Evolutionary conservation across 2,888 invertebrate species (phyloP).

Genomic region (Agonopterix alstromeriana): DNA sequence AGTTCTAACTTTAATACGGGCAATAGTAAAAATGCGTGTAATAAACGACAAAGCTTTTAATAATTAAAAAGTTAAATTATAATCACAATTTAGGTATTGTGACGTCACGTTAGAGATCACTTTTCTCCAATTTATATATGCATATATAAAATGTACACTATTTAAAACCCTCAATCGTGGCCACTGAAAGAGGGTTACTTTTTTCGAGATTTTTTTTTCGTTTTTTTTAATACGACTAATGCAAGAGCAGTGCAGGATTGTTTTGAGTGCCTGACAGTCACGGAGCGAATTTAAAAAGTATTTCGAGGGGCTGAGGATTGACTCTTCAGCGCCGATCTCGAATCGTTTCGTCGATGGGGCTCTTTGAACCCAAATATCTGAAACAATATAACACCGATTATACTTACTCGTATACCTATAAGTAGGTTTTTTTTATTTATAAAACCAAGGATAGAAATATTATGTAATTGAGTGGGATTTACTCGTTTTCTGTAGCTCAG

Average conservation of each 20-base stretch:
- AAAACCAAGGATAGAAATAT: too few relatives aligned
- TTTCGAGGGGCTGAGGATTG: constrained; percentile 51
- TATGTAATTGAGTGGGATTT: too few relatives aligned
- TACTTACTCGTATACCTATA: too few relatives aligned
- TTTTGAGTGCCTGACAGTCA: constrained; percentile 53
- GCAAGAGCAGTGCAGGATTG: constrained; percentile 64
- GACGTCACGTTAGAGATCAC: constrained; percentile 75
- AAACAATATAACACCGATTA: constrained; percentile 35
- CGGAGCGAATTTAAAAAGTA: constrained; percentile 58
- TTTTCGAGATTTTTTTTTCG: constrained; percentile 50
- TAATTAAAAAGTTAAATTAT: constrained; percentile 24
- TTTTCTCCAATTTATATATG: constrained; percentile 65
- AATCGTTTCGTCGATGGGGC: constrained; percentile 67
- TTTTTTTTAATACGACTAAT: constrained; percentile 51
- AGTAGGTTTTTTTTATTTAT: too few relatives aligned
- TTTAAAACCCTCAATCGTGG: constrained; percentile 58
- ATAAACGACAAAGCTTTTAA: constrained; percentile 43
- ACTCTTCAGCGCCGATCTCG: constrained; percentile 51
- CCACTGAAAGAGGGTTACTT: constrained; percentile 63
- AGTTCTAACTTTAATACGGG: constrained; percentile 39
- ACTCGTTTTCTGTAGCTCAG: too few relatives aligned
- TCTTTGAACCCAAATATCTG: constrained; percentile 55
- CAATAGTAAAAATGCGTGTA: constrained; percentile 55
- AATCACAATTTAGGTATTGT: constrained; percentile 64
- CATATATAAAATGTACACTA: constrained; percentile 60